phyloP scores from a whole-genome alignment of 2,113 vertebrate genomes.

The Psittacus erithacus region DNA sequence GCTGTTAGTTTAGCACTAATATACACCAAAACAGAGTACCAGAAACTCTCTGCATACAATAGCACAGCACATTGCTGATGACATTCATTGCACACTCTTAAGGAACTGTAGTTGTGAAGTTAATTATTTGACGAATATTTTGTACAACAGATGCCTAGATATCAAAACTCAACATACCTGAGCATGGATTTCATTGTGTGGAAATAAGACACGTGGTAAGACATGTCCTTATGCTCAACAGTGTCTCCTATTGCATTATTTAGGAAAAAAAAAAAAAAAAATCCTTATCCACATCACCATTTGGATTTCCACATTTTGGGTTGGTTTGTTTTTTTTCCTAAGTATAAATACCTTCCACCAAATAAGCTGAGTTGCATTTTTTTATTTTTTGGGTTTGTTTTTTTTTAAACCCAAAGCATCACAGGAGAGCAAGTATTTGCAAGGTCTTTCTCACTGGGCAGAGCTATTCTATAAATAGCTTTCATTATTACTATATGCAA shows the following conservation, averaged over 20 bases:
- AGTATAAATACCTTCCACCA: neutral
- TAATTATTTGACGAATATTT: neutral
- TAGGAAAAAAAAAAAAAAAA: neutral
- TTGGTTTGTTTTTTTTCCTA: neutral
- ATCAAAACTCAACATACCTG: neutral
- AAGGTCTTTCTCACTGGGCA: neutral
- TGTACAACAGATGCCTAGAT: neutral
- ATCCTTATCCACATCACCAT: neutral
- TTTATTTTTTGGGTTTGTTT: neutral
- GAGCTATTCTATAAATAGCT: neutral
- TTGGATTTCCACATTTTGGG: neutral
- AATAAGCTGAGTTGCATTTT: neutral
- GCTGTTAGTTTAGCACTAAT: neutral
- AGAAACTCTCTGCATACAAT: neutral
- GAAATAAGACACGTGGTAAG: neutral
- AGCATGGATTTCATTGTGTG: neutral
- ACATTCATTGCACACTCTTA: neutral
- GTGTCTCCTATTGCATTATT: neutral
- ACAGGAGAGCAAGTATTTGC: neutral
- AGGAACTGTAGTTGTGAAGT: neutral
- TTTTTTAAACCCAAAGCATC: neutral
- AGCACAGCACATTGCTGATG: neutral
- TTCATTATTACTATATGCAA: neutral
- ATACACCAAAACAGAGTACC: neutral
- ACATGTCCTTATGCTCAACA: neutral